phyloP scores from a whole-genome alignment of 2,113 vertebrate species.

The Lepus timidus region DNA sequence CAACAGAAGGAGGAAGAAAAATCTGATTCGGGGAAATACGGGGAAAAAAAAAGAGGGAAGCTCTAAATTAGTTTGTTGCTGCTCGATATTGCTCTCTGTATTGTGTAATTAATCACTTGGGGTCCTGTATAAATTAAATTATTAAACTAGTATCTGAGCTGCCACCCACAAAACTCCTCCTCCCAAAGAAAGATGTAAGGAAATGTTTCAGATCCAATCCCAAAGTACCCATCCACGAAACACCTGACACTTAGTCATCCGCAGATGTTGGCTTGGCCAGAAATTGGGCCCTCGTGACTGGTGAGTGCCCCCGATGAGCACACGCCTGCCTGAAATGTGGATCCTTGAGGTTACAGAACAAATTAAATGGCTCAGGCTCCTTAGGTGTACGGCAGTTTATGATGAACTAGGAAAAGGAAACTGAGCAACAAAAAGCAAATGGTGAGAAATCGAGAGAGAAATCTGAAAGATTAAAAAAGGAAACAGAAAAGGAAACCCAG shows the following conservation, averaged over 20 bases:
- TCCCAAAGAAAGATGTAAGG: neutral
- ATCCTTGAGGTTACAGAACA: neutral
- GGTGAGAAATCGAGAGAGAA: no score
- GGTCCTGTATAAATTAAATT: neutral
- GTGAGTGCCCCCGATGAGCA: neutral
- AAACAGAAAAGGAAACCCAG: neutral
- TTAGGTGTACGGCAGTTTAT: neutral
- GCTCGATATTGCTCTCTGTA: neutral
- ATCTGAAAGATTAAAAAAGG: neutral
- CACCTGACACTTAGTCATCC: neutral
- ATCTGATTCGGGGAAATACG: neutral
- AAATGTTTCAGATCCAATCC: slow-evolving; percentile 28
- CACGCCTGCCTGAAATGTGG: neutral
- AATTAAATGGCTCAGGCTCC: neutral
- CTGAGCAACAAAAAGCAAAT: neutral
- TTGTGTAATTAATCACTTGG: neutral
- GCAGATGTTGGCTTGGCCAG: neutral
- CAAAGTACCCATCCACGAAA: neutral
- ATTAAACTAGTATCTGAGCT: neutral
- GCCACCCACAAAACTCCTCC: neutral
- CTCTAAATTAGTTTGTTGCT: neutral
- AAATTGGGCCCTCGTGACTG: neutral
- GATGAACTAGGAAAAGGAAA: neutral
- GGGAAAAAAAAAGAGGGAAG: no score
- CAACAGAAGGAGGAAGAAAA: neutral